Percentiles rank a stretch among this genome's conserved stretches.
Evolutionary conservation across 1,140 invertebrate genomes (phyloP).

Genomic region (Euschistus heros): DNA sequence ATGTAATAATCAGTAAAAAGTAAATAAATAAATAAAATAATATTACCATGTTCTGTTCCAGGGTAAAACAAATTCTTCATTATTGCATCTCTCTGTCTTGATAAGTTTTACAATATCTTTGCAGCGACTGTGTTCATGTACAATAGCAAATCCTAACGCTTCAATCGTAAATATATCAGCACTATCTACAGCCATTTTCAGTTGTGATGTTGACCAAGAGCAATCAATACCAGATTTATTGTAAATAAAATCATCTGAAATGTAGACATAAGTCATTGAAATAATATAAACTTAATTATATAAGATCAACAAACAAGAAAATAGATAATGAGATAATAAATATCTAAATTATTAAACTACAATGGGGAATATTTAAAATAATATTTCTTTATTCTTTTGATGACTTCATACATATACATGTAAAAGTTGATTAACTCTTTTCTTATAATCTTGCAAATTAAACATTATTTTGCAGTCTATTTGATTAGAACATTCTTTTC

Average conservation of each 20-base stretch:
- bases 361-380: too few species aligned
- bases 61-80: conserved; percentile 53
- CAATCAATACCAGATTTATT: conserved; percentile 20
- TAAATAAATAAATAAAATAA: conserved; percentile 15
- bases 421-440: too few species aligned
- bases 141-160: conserved; percentile 40
- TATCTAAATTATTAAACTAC: too few species aligned
- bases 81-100: conserved; percentile 54
- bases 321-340: too few species aligned
- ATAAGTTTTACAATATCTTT: conserved; percentile 46
- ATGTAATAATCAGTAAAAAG: too few species aligned
- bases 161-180: conserved; percentile 64
- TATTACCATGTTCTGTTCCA: conserved; percentile 60
- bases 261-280: conserved; percentile 2
- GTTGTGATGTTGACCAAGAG: conserved; percentile 24
- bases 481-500: too few species aligned
- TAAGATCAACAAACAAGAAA: too few species aligned
- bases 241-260: conserved; percentile 29
- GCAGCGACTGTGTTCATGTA: conserved; percentile 36
- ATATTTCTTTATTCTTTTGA: too few species aligned
- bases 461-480: too few species aligned
- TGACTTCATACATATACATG: too few species aligned
- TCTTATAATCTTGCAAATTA: too few species aligned
- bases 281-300: neutral
- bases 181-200: conserved; percentile 54